These are phyloP conservation scores for Radopholus similis DNA, from an alignment of 1,140 invertebrate species.

Conservation along the genomic window DNA sequence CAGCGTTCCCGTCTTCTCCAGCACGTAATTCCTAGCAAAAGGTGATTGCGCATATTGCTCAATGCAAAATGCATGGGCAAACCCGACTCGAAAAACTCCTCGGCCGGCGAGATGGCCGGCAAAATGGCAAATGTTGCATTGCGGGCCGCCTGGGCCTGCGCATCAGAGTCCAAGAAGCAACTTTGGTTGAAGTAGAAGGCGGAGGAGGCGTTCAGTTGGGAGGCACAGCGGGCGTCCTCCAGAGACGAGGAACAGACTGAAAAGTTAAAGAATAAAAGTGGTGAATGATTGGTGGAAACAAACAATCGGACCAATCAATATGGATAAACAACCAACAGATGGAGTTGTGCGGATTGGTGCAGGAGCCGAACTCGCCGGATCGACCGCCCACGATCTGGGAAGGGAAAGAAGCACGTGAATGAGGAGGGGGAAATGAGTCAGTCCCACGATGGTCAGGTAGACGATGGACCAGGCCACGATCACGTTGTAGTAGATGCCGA, in stretches of 20 bases:
- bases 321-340: constrained; percentile 19
- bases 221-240: constrained; percentile 38
- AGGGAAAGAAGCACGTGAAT: too few species aligned
- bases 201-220: constrained; percentile 11
- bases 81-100: constrained; percentile 44
- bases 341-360: constrained; percentile 37
- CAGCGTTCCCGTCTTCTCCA: constrained; percentile 30
- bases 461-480: constrained; percentile 34
- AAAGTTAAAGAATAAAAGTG: not conserved
- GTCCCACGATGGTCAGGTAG: constrained; percentile 25
- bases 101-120: constrained; percentile 33
- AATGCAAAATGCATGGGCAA: not conserved
- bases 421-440: not conserved
- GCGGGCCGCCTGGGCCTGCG: not conserved
- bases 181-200: constrained; percentile 41
- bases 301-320: not conserved
- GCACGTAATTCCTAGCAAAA: constrained; percentile 38
- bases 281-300: constrained; percentile 1
- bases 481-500: constrained; percentile 49
- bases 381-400: constrained; percentile 28
- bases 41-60: not conserved
- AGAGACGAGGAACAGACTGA: constrained; percentile 36
- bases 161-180: constrained; percentile 24
- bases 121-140: constrained; percentile 17
- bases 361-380: constrained; percentile 27